These are phyloP conservation scores for Ammospiza nelsoni DNA, from an alignment of 2,113 vertebrate genomes.

Conservation along the genomic window DNA sequence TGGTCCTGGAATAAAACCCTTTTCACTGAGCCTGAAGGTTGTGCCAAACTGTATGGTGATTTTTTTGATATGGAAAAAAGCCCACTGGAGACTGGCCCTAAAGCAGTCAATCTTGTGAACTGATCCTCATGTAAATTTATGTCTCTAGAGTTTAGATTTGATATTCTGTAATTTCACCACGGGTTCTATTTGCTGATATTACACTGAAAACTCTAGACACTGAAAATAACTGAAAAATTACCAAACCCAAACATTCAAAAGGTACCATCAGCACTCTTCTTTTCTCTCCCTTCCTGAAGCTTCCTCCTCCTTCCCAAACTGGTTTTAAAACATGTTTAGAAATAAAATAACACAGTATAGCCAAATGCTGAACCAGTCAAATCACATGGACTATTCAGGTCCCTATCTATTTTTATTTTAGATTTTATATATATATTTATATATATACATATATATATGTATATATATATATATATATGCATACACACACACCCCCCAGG, in stretches of 20 bases:
- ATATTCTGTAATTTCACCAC: not conserved
- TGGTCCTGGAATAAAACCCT: constrained; percentile 41
- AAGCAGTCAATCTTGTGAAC: constrained; percentile 13
- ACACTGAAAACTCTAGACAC: not conserved
- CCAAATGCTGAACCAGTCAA: not conserved
- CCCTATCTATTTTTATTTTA: not conserved
- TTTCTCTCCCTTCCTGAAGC: not conserved
- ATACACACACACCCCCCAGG: not conserved
- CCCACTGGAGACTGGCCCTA: not conserved
- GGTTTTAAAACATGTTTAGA: not conserved
- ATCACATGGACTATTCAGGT: not conserved
- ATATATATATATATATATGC: not conserved
- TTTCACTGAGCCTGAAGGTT: constrained; percentile 6
- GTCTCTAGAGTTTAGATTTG: not conserved
- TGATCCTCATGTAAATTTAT: constrained; percentile 26
- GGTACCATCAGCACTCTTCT: not conserved
- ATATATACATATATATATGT: too few species aligned
- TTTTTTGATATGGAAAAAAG: constrained; percentile 46
- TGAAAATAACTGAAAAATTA: not conserved
- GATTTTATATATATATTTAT: not conserved
- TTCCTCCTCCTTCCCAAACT: not conserved
- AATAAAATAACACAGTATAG: not conserved
- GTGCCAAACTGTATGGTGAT: constrained; percentile 31
- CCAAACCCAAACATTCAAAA: not conserved
- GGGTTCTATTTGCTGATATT: not conserved